Base-by-base conservation (phyloP, 2,888 invertebrate genomes). In the Cryptophagus acutangulus region DNA sequence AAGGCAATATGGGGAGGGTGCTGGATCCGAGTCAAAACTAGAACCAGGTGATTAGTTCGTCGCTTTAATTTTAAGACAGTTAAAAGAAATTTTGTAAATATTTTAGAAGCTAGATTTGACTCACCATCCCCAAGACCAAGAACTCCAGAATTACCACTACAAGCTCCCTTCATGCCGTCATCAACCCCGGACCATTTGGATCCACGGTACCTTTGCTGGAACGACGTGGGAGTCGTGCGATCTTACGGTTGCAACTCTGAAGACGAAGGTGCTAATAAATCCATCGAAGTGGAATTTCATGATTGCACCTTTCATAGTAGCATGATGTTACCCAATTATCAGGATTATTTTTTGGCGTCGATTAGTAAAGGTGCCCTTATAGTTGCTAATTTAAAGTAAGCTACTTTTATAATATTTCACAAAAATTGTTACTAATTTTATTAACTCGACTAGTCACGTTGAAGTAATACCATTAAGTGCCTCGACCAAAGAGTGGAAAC, bases 201-300 rank as follows among this genome's bases (percentile, higher is more conserved):
- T 65, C 70, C 55, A 46, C 74, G 78, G 48, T 82, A 81, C 59
- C 74, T 84, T 80, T 83, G 87, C 38, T 97, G 94, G 91, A 97
- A 97, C 62, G 82, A 86, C 37, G 79, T 91, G 3, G 97, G 95
- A n/a, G 83, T 95, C 49, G 84, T 95, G 0, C 78, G 86, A 5
- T 84, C 86, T 55, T 89, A 88, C 62, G 78, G 80, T 1, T 76
- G 74, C 1, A 85, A 84, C 48, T 81, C 80, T 0, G 86, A 85
- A 8, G 54, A 55, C 9, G 65, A 66, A 41, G 48, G 54, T 8
- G 65, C 66, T 17, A 57, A 63, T 30, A 87, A 86, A 38, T 82
- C 82, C 0, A 89, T 97, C 37, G 94, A 95, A 65, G 87, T 96
- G 1, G 94, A 95, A 67, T 99, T 97, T 68, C 95, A 96, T 58